Percentiles rank a stretch among this genome's conserved stretches.
Conservation (phyloP, 2,113 vertebrate genomes). For the Sphyrna mokarran region DNA sequence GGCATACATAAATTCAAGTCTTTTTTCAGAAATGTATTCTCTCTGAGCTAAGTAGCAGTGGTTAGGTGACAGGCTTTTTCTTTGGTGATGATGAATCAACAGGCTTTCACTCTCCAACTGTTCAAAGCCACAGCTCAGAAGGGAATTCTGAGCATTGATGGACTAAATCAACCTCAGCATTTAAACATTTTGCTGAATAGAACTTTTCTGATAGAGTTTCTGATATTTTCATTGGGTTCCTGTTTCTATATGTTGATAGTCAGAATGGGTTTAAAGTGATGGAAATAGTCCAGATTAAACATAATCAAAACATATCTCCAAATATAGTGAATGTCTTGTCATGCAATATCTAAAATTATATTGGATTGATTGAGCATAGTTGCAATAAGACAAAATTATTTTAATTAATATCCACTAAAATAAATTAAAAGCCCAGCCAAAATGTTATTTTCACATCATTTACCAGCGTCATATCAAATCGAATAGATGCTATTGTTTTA, state of each 20-base stretch:
- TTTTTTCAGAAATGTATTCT: neutral
- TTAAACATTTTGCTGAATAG: neutral
- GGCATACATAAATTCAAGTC: too few species aligned
- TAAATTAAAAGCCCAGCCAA: neutral
- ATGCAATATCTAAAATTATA: neutral
- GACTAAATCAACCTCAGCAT: neutral
- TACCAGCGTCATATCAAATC: neutral
- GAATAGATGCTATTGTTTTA: neutral
- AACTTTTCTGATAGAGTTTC: neutral
- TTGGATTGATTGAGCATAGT: neutral
- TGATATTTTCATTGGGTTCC: neutral
- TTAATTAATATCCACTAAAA: neutral
- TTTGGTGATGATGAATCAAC: neutral
- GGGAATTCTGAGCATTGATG: neutral
- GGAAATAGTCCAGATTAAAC: neutral
- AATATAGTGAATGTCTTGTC: neutral
- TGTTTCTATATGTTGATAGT: neutral
- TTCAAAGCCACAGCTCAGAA: neutral
- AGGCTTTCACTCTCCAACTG: neutral
- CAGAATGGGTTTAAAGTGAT: neutral
- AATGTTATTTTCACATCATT: neutral
- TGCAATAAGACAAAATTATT: neutral
- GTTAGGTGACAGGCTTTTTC: neutral
- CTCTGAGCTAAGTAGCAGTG: neutral
- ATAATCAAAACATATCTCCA: neutral